Percentiles rank a stretch among this genome's conserved stretches.
Conservation (phyloP, 2,888 invertebrate species). For the Trissolcus japonicus region DNA sequence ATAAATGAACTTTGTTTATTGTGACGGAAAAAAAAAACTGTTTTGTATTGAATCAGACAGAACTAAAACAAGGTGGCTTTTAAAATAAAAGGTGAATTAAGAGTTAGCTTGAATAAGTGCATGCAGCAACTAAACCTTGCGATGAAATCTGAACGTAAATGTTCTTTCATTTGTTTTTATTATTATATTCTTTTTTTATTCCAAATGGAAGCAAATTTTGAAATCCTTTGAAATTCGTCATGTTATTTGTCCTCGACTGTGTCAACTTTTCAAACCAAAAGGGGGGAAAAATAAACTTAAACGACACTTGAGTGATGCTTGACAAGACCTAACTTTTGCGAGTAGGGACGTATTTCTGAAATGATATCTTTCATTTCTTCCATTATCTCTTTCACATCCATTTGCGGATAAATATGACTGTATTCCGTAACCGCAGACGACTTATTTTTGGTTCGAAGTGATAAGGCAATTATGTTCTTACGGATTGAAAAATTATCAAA, state of each 20-base stretch:
- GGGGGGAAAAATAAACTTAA: constrained; percentile 3
- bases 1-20: too few species aligned
- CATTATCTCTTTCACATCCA: constrained; percentile 25
- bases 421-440: too few species aligned
- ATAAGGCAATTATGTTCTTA: too few species aligned
- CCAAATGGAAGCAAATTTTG: constrained; percentile 39
- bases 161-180: neutral
- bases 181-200: constrained; percentile 1
- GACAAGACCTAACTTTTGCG: constrained; percentile 49
- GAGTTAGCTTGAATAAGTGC: too few species aligned
- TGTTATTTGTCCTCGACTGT: constrained; percentile 38
- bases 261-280: constrained; percentile 45
- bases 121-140: too few species aligned
- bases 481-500: too few species aligned
- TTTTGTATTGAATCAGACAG: too few species aligned
- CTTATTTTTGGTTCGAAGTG: too few species aligned
- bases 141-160: too few species aligned
- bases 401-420: constrained; percentile 16
- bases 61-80: too few species aligned
- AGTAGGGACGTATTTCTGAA: constrained; percentile 39
- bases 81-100: too few species aligned
- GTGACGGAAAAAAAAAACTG: too few species aligned
- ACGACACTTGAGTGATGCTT: constrained; percentile 40
- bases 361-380: constrained; percentile 39
- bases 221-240: constrained; percentile 44